These are phyloP conservation scores for Microctenopoma stevenorrisi DNA, from an alignment of 2,797 vertebrate species.

Conservation along the genomic window DNA sequence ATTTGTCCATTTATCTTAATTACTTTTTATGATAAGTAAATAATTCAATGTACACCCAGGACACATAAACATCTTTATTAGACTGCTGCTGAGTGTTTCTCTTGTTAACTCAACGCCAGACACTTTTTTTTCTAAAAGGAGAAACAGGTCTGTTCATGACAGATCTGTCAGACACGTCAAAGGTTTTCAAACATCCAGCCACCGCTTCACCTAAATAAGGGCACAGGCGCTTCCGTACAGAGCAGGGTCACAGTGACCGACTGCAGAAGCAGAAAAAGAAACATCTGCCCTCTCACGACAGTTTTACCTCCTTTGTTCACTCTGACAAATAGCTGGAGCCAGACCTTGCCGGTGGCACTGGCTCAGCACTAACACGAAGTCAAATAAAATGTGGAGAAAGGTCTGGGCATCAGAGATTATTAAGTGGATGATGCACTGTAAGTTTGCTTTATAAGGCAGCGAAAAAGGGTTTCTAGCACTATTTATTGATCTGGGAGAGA, in stretches of 20 bases:
- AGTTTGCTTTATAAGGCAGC: conserved; percentile 39
- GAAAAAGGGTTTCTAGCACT: conserved; percentile 17
- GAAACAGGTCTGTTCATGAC: not conserved
- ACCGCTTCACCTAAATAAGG: not conserved
- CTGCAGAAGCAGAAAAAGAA: conserved; percentile 23
- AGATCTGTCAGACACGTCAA: not conserved
- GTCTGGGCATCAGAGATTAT: conserved; percentile 46
- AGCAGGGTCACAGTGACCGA: conserved; percentile 21
- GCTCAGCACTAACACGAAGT: conserved; percentile 57
- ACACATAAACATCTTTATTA: too few relatives aligned
- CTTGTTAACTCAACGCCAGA: too few relatives aligned
- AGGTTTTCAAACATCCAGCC: conserved; percentile 1
- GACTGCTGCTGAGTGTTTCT: too few relatives aligned
- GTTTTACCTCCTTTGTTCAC: conserved; percentile 45
- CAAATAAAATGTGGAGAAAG: conserved; percentile 43
- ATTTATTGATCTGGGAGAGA: conserved; percentile 48
- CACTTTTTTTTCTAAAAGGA: not conserved
- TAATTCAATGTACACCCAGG: too few relatives aligned
- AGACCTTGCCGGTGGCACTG: conserved; percentile 52
- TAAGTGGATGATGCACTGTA: conserved; percentile 52
- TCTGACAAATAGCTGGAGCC: conserved; percentile 55
- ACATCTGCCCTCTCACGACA: conserved; percentile 34
- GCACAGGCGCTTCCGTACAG: not conserved
- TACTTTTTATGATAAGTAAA: too few relatives aligned
- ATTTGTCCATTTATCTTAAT: too few relatives aligned